Base-by-base conservation (phyloP, 2,797 vertebrate species). In the Capromys pilorides region DNA sequence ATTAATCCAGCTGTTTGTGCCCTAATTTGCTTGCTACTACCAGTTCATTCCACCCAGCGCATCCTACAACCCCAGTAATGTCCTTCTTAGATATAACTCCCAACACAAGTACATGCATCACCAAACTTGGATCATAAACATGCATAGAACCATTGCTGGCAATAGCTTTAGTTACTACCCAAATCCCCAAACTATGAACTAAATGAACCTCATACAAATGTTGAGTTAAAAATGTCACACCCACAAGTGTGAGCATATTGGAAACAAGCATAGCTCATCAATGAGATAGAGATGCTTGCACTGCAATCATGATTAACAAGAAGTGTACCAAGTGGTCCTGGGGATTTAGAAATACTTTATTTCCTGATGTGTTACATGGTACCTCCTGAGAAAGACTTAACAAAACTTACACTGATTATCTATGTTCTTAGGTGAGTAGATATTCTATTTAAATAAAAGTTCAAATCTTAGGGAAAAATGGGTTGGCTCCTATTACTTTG, bases 361-460 rank as follows among this genome's bases (percentile, higher is more conserved):
- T 62, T 87, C 21, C 45, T 64, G 31, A 45, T 79, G 24, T 13
- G 1, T 75, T 54, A 62, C 0, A 75, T 61, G 73, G 9, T 31
- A 5, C 79, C 49, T 36, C 69, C 39, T 89, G 22, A 88, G 67
- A 89, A 91, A 45, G 91, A 73, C 18, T 24, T 66, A 94, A 88
- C 14, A 59, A 66, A 82, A 36, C 9, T 28, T 59, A 86, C 49
- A 54, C 0, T 67, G 45, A 59, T 18, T 33, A 57, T 78, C 26
- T 94, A 4, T 79, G 59, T 28, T 78, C 41, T 88, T 62, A 85
- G 69, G 57, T 94, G 36, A 87, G 82, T 10, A 19, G 26, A 26
- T 51, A 33, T 64, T 22, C 61, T 16, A 67, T 75, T 86, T 86
- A 82, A 64, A 83, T 45, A 75, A 45, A 85, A 85, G n/a, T 90